These are phyloP conservation scores for Amiota mariae DNA, from an alignment of 2,888 invertebrate genomes.

Conservation along the genomic window DNA sequence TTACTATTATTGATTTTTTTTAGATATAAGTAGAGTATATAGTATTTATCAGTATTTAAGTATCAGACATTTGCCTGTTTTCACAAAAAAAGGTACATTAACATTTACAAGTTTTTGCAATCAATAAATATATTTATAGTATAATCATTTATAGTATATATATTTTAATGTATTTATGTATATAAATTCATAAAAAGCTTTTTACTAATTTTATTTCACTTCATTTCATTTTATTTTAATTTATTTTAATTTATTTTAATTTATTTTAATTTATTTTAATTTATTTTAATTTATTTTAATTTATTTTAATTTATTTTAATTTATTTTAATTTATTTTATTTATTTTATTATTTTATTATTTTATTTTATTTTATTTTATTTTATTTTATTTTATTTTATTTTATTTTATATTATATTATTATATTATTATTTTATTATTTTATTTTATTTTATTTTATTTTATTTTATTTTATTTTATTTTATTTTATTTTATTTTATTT, in stretches of 20 bases:
- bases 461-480: no score
- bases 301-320: no score
- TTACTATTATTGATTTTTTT: not conserved
- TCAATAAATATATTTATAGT: constrained; percentile 12
- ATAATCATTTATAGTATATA: constrained; percentile 18
- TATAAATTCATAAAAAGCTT: constrained; percentile 27
- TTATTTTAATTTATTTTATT: no score
- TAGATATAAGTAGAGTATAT: no score
- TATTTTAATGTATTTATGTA: constrained; percentile 18
- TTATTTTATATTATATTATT: no score
- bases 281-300: not conserved
- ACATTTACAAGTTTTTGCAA: constrained; percentile 34
- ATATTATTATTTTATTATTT: no score
- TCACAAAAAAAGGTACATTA: constrained; percentile 37
- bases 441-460: no score
- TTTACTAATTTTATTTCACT: constrained; percentile 22
- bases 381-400: no score
- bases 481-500: no score
- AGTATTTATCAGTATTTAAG: not conserved
- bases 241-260: constrained; percentile 20
- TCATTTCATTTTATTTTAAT: not conserved
- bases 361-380: no score
- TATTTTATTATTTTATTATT: no score
- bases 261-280: not conserved
- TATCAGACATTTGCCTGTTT: constrained; percentile 36